Base-by-base conservation (phyloP, 2,797 vertebrate genomes). In the Halcyon leucocephala region DNA sequence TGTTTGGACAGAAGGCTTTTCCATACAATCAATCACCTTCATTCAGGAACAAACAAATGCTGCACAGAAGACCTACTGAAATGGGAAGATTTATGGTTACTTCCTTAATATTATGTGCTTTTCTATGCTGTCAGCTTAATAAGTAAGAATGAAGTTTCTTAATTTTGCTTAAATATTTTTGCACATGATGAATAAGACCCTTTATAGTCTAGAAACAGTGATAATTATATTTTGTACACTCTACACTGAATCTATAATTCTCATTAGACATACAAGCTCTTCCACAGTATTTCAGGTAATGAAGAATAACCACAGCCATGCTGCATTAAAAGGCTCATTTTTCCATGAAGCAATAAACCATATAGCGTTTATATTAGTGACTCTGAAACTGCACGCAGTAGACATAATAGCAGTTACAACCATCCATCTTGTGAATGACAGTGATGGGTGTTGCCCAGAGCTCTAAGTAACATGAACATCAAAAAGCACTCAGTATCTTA, bases 271-370 rank as follows among this genome's bases (percentile, higher is more conserved):
- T 73, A 82, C 48, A 92, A 86, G 72, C 19, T 76, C 60, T 77
- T 90, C n/a, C 91, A 87, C 19, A 85, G 46, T 48, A 90, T 97
- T 95, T 93, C 78, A 95, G 81, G 77, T 93, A 96, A 97, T 91
- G 73, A 96, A 93, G 76, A 97, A 78, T 78, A 96, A 91, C 51
- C 58, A 60, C 8, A 94, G 90, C 31, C 54, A 62, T 60, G 76
- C 46, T 85, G 66, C 84, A 93, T 79, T 83, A 67, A 46, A 39
- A 95, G 62, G 37, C 28, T 95, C 80, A 97, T 97, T 97, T 97
- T 95, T 98, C 94, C 93, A 37, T 72, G 55, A 78, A 93, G 70
- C 87, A 96, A 92, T 96, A 94, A 96, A 90, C 80, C 86, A 61
- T 86, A 65, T 41, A 94, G 78, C 78, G 87, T 95, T 93, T 88